Conservation (phyloP, 2,113 vertebrate genomes). For the Kryptolebias marmoratus region DNA sequence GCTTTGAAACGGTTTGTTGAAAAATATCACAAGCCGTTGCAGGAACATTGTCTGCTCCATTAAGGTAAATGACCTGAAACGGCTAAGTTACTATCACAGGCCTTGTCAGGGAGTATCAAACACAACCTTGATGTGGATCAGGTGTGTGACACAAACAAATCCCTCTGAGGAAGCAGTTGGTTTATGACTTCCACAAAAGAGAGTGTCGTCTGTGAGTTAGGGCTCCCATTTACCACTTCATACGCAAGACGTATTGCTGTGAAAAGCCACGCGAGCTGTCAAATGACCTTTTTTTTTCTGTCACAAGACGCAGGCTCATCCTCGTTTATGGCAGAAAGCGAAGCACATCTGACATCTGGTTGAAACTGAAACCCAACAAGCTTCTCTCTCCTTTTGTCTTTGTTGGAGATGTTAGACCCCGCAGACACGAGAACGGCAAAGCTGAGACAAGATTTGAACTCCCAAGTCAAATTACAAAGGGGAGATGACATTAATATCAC, state of each 20-base stretch:
- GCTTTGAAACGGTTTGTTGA: not conserved
- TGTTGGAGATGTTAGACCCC: slow-evolving; percentile 32
- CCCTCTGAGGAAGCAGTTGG: slow-evolving; percentile 30
- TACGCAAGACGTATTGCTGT: slow-evolving; percentile 38
- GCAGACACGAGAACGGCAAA: slow-evolving; percentile 50
- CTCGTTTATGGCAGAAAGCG: slow-evolving; percentile 43
- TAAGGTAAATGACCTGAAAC: slow-evolving; percentile 12
- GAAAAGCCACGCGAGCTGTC: slow-evolving; percentile 53
- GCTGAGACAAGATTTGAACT: slow-evolving; percentile 69
- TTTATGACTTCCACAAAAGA: slow-evolving; percentile 51
- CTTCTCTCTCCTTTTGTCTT: slow-evolving; percentile 14
- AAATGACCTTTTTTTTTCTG: slow-evolving; percentile 51
- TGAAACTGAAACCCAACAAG: slow-evolving; percentile 47
- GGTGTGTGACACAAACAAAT: slow-evolving; percentile 46
- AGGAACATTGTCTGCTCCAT: not conserved
- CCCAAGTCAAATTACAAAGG: slow-evolving; percentile 73
- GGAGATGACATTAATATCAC: slow-evolving; percentile 79
- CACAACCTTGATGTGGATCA: slow-evolving; percentile 15
- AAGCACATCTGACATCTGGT: slow-evolving; percentile 62
- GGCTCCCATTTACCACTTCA: slow-evolving; percentile 45
- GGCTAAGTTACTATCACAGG: not conserved
- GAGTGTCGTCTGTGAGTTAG: slow-evolving; percentile 53
- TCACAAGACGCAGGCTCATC: slow-evolving; percentile 42
- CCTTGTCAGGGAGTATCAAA: slow-evolving; percentile 39
- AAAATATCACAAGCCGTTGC: not conserved